Evolutionary conservation across 2,113 vertebrate genomes (phyloP).

Genomic region (Actinemys pallida): DNA sequence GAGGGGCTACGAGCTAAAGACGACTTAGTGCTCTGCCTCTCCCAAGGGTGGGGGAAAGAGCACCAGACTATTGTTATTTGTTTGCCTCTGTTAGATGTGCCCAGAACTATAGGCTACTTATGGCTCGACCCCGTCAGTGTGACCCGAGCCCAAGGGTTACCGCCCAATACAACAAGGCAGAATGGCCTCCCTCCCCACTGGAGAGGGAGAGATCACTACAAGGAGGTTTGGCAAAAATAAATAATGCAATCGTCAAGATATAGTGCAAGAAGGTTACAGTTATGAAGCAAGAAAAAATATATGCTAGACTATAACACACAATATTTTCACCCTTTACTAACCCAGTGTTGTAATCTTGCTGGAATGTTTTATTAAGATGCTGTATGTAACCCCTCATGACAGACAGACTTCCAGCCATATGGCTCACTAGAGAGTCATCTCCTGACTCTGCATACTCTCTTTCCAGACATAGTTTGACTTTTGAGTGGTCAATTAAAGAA

Average conservation of each 20-base stretch:
- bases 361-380: neutral
- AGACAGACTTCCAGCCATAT: neutral
- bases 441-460: fast-evolving
- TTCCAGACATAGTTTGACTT: neutral
- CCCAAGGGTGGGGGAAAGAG: no score
- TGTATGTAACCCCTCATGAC: neutral
- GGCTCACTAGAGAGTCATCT: neutral
- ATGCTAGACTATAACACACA: neutral
- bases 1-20: no score
- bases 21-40: no score
- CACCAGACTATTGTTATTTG: no score
- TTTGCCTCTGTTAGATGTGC: no score
- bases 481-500: neutral
- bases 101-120: no score
- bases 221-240: neutral
- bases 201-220: no score
- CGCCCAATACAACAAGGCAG: no score
- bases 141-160: no score
- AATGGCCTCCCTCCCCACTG: no score
- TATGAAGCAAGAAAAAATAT: neutral
- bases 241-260: neutral
- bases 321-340: neutral
- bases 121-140: no score
- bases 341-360: neutral
- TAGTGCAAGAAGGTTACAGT: neutral